Conservation (phyloP, 30 jellyfish, hydroid and myxozoan species). For the Sanderia malayensis region DNA sequence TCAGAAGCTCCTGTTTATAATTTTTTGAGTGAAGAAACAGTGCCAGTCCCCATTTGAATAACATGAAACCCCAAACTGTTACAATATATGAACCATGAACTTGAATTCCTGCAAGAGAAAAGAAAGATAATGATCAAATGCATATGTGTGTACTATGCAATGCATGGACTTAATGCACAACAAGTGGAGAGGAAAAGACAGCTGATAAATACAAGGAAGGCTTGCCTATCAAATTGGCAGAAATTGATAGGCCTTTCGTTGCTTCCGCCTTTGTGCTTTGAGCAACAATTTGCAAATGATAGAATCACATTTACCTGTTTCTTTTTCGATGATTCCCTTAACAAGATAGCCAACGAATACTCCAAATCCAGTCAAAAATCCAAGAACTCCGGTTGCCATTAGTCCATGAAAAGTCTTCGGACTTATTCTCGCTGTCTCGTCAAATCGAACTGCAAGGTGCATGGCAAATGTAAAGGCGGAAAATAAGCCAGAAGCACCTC, state of each 20-base stretch:
- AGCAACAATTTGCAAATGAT: too few species aligned
- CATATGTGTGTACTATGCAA: too few species aligned
- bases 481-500: constrained; percentile 63
- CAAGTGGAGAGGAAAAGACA: too few species aligned
- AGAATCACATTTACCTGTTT: constrained; percentile 74
- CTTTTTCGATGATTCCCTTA: constrained; percentile 77
- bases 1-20: constrained; percentile 50
- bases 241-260: too few species aligned
- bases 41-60: constrained; percentile 95
- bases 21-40: constrained; percentile 59
- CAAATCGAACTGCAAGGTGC: constrained; percentile 76
- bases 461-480: constrained; percentile 64
- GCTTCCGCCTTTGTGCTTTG: too few species aligned
- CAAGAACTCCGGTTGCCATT: constrained; percentile 56
- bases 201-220: too few species aligned
- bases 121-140: too few species aligned
- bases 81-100: constrained; percentile 81
- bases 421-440: constrained; percentile 35
- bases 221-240: too few species aligned
- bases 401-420: constrained; percentile 45
- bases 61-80: constrained; percentile 87
- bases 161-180: too few species aligned
- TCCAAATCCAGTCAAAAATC: constrained; percentile 62
- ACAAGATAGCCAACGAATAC: constrained; percentile 65
- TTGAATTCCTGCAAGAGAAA: constrained; percentile 59